Evolutionary conservation across 2,797 vertebrate species (phyloP).

Genomic region (Halcyon chelicuti): DNA sequence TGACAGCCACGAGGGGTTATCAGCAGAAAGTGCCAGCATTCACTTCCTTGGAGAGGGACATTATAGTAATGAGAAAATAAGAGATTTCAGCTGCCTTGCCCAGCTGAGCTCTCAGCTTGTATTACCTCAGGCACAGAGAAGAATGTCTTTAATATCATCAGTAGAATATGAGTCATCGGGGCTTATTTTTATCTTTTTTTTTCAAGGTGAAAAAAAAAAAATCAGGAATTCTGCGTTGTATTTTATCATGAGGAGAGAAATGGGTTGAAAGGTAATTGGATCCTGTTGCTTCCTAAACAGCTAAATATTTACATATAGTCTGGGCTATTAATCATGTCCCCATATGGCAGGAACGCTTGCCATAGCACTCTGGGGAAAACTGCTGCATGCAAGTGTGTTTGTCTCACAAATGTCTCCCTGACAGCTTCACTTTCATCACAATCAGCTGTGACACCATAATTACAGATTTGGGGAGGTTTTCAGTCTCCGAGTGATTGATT

Average conservation of each 20-base stretch:
- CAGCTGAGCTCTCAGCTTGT: background rate
- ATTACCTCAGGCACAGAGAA: background rate
- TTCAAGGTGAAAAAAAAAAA: background rate
- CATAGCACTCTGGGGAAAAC: constrained; percentile 55
- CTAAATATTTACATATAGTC: constrained; percentile 74
- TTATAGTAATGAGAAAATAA: background rate
- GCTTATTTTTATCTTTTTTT: background rate
- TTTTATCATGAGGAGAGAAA: constrained; percentile 43
- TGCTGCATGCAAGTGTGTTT: constrained; percentile 47
- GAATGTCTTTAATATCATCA: constrained; percentile 15
- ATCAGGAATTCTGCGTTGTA: background rate
- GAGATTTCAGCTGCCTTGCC: background rate
- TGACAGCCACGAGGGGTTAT: background rate
- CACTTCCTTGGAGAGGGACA: background rate
- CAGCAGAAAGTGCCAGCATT: background rate
- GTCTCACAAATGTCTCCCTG: constrained; percentile 73
- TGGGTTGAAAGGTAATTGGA: constrained; percentile 67
- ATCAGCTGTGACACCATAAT: constrained; percentile 77
- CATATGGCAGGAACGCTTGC: constrained; percentile 64
- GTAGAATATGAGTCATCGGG: background rate
- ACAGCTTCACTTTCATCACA: constrained; percentile 77
- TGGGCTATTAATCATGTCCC: constrained; percentile 58
- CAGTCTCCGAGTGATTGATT: constrained; percentile 70
- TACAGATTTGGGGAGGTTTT: constrained; percentile 75
- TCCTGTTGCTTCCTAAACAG: constrained; percentile 70